These are phyloP conservation scores for Stomorhina lunata DNA, from an alignment of 2,888 invertebrate species.

Conservation along the genomic window DNA sequence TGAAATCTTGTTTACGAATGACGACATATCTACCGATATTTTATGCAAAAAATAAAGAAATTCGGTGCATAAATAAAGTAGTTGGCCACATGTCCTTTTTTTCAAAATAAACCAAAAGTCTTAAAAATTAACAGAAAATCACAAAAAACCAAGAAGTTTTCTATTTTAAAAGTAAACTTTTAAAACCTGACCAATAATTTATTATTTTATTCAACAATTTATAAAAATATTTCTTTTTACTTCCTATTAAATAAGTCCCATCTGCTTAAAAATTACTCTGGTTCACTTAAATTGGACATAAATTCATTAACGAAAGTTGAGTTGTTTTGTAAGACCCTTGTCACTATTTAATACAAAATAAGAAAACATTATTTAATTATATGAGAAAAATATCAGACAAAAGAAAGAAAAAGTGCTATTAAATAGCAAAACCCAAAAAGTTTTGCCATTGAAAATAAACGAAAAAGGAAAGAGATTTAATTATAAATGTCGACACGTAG, in stretches of 20 bases:
- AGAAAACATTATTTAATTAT: conserved; percentile 65
- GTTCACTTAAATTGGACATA: conserved; percentile 59
- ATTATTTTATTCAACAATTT: not conserved
- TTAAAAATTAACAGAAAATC: too few species aligned
- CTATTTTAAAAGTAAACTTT: too few species aligned
- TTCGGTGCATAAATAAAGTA: not conserved
- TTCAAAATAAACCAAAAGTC: not conserved
- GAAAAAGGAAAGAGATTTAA: conserved; percentile 56
- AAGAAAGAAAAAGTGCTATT: conserved; percentile 16
- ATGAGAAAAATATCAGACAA: conserved; percentile 19
- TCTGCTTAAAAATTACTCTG: conserved; percentile 36
- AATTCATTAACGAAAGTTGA: conserved; percentile 62
- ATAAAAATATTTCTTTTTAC: not conserved
- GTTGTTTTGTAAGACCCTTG: conserved; percentile 50
- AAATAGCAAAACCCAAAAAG: conserved; percentile 52
- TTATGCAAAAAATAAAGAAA: not conserved
- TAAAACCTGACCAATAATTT: not conserved
- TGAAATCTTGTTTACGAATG: not conserved
- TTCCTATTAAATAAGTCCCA: conserved; percentile 23
- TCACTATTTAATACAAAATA: conserved; percentile 56
- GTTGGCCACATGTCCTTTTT: not conserved
- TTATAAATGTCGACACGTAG: conserved; percentile 66
- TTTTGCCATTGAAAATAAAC: conserved; percentile 32
- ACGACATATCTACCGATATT: not conserved
- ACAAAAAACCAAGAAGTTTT: too few species aligned